Conservation (phyloP, 2,113 vertebrate species). For the Empidonax traillii region DNA sequence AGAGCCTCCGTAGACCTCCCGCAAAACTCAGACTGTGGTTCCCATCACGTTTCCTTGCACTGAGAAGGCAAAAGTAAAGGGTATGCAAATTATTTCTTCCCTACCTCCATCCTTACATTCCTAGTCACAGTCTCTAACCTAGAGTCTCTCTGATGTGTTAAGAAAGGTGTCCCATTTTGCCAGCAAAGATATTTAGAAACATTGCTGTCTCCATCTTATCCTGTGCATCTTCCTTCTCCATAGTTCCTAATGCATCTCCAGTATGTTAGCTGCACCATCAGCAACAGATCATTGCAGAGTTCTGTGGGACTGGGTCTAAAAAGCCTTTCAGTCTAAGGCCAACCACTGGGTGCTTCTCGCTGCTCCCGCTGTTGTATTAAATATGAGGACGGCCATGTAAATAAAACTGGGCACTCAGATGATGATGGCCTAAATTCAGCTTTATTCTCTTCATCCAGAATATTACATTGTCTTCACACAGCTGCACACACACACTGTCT, state of each 20-base stretch:
- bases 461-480: too few species aligned
- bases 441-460: too few species aligned
- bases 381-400: too few species aligned
- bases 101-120: not conserved
- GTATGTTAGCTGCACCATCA: not conserved
- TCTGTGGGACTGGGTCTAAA: not conserved
- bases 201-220: not conserved
- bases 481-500: too few species aligned
- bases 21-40: slow-evolving; percentile 61
- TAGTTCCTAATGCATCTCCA: not conserved
- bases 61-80: slow-evolving; percentile 15
- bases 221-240: not conserved
- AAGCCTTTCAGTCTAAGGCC: slow-evolving; percentile 76
- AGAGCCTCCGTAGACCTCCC: slow-evolving; percentile 57
- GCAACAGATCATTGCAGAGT: not conserved
- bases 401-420: too few species aligned
- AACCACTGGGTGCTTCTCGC: slow-evolving; percentile 68
- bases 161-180: not conserved
- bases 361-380: too few species aligned
- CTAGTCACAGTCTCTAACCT: not conserved
- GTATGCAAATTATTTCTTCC: not conserved
- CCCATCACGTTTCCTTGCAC: slow-evolving; percentile 72
- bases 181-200: not conserved
- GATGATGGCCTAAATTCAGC: too few species aligned
- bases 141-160: not conserved